These are phyloP conservation scores for Conopomorpha cramerella DNA, from an alignment of 1,140 invertebrate species.

Conservation along the genomic window DNA sequence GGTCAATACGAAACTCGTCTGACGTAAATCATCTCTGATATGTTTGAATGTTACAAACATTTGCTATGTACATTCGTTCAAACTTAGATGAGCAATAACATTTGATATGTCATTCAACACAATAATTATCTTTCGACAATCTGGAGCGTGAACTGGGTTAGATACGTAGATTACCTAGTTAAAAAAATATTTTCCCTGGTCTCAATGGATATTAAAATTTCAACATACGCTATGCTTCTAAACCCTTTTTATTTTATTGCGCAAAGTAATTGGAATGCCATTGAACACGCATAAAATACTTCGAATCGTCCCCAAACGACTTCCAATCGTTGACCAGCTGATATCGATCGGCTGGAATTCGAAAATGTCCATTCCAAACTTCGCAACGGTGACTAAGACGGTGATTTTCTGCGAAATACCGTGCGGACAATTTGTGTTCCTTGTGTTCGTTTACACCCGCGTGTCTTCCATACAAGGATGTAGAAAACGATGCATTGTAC, in stretches of 20 bases:
- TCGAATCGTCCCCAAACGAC: too few species aligned
- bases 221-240: too few species aligned
- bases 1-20: constrained; percentile 7
- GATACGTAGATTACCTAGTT: too few species aligned
- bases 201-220: too few species aligned
- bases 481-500: constrained; percentile 36
- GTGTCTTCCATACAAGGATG: constrained; percentile 33
- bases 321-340: not conserved
- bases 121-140: not conserved
- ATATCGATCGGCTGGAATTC: not conserved
- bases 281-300: too few species aligned
- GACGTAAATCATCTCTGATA: constrained; percentile 12
- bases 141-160: not conserved
- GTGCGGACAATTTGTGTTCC: not conserved
- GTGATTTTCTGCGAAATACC: too few species aligned
- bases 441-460: constrained; percentile 18
- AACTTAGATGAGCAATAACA: not conserved
- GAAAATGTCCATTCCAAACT: too few species aligned
- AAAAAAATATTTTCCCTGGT: too few species aligned
- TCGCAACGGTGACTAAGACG: too few species aligned
- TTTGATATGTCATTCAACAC: not conserved
- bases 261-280: too few species aligned
- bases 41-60: constrained; percentile 9
- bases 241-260: too few species aligned
- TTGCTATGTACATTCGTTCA: not conserved